Conservation (phyloP, 2,797 vertebrate species). For the Sparidentex hasta region DNA sequence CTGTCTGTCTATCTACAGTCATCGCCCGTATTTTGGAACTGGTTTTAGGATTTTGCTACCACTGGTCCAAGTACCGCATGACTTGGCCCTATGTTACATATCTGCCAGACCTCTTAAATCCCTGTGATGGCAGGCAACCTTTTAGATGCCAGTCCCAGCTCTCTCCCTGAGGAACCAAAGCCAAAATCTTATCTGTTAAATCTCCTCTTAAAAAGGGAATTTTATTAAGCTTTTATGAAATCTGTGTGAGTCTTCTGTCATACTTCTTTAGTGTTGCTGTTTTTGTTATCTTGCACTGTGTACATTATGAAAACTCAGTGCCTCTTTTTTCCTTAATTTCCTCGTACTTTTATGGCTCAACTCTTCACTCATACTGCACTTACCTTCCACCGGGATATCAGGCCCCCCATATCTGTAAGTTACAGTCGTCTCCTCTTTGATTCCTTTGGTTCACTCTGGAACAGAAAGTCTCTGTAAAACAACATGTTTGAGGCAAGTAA, state of each 20-base stretch:
- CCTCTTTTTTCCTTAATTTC: not conserved
- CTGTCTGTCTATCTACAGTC: not conserved
- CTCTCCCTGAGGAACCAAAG: not conserved
- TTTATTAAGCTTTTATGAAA: not conserved
- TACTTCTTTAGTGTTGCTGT: not conserved
- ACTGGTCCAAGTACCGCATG: not conserved
- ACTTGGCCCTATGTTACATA: not conserved
- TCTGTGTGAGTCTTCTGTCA: too few species aligned
- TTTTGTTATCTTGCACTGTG: not conserved
- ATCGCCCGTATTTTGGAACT: not conserved
- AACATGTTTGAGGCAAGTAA: not conserved
- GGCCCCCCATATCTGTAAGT: conserved; percentile 88
- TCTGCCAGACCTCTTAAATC: not conserved
- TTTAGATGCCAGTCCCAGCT: not conserved
- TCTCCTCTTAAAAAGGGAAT: not conserved
- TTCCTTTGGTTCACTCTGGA: conserved; percentile 48
- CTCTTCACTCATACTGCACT: conserved; percentile 55
- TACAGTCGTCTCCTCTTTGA: conserved; percentile 4
- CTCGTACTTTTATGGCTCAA: not conserved
- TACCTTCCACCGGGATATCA: conserved; percentile 95
- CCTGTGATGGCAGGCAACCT: not conserved
- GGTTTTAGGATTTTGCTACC: not conserved
- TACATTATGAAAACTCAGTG: not conserved
- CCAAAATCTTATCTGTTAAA: not conserved
- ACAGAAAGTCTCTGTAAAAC: conserved; percentile 30